Base-by-base conservation (phyloP, 2,888 invertebrate species). In the Pasiphila rectangulata region DNA sequence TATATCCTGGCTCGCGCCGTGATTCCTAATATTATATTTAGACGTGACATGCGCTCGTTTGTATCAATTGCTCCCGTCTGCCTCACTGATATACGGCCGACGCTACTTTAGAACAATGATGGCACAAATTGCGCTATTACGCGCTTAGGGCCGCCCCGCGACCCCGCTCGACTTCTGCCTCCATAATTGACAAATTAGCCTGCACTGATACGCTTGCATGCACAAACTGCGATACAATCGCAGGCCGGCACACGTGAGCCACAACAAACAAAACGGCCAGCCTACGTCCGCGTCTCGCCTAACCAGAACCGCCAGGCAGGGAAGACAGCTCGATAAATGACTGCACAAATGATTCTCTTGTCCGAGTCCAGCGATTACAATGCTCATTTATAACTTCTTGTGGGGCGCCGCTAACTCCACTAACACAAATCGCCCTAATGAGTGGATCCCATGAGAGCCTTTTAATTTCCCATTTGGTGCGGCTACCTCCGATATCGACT, bases 11-110 rank as follows among this genome's bases (percentile, higher is more conserved):
- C 88, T 79, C 83, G 84, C 86, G 88, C 86, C 85, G 88, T 83
- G 88, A 88, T 88, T 88, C 88, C 86, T 87, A 88, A 88, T 88
- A 88, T 88, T 88, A 88, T 88, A 88, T 88, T 87, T 88, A 88
- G 88, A 87, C 86, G 80, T 87, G 88, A 88, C 88, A 87, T 79
- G 78, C 79, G 83, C 86, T 86, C 88, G 83, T 88, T 88, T 88
- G 84, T 88, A 85, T 84, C 88, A 88, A 88, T 88, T 88, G 88
- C 74, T 71, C 76, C 78, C 81, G 86, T 86, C 87, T 86, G 81
- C 80, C 71, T 69, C 74, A 66, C 85, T 88, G 87, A 88, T 87
- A 81, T 83, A 87, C 83, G 83, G 80, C 79, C 79, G 79, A 81
- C 81, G 78, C 84, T 87, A 88, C 87, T 86, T 87, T 86, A 85